phyloP scores from a whole-genome alignment of 2,113 vertebrate species.

The Oreochromis spilurus region DNA sequence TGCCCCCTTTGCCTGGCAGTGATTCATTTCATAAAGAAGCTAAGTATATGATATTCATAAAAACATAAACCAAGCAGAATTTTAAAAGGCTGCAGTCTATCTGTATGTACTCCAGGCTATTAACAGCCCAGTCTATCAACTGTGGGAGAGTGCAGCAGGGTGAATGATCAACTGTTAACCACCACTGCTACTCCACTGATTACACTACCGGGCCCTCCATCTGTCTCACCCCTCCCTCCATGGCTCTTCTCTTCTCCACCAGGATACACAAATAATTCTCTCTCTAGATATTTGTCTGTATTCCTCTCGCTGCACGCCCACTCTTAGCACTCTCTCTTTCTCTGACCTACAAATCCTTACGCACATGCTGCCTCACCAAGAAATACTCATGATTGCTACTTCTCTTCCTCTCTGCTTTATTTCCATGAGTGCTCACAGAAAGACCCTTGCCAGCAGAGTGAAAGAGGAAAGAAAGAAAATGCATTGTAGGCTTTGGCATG shows the following conservation, averaged over 20 bases:
- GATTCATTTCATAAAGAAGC: conserved; percentile 11
- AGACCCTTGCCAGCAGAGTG: not conserved
- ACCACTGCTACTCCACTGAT: conserved; percentile 45
- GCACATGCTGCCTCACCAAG: not conserved
- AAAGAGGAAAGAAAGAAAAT: not conserved
- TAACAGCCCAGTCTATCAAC: conserved; percentile 16
- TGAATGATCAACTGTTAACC: conserved; percentile 59
- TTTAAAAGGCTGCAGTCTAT: not conserved
- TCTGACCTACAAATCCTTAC: conserved; percentile 34
- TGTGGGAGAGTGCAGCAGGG: conserved; percentile 15
- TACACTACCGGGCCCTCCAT: conserved; percentile 38
- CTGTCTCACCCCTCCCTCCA: conserved; percentile 9
- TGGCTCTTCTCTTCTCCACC: not conserved
- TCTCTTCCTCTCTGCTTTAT: not conserved
- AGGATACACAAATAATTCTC: conserved; percentile 14
- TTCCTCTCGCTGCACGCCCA: not conserved
- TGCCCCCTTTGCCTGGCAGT: not conserved
- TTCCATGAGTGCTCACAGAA: not conserved
- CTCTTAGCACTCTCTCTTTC: not conserved
- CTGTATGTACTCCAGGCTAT: not conserved
- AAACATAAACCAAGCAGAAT: not conserved
- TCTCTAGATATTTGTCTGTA: conserved; percentile 16
- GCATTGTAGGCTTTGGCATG: not conserved
- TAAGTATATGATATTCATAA: not conserved
- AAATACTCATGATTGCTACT: not conserved